phyloP scores from a whole-genome alignment of 2,797 vertebrate genomes.

The Alauda arvensis region DNA sequence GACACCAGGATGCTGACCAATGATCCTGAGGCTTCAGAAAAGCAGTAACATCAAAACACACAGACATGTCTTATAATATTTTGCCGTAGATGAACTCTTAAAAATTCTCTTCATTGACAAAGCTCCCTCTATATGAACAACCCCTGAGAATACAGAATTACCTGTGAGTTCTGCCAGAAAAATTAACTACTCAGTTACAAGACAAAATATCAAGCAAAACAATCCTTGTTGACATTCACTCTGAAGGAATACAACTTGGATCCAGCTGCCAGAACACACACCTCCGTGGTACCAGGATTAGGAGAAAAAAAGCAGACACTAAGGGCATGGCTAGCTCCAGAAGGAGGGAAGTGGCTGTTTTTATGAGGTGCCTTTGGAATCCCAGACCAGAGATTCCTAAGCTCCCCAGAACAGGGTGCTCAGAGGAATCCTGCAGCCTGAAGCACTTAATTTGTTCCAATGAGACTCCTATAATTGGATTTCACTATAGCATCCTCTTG shows the following conservation, averaged over 20 bases:
- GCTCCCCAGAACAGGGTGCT: neutral
- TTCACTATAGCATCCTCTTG: neutral
- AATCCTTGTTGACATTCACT: neutral
- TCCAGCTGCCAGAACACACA: neutral
- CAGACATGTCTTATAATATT: neutral
- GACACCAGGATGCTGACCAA: neutral
- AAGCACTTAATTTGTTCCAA: neutral
- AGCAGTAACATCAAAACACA: neutral
- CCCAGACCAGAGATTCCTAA: neutral
- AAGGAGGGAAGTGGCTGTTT: neutral
- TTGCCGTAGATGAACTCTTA: neutral
- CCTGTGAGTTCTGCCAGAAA: neutral
- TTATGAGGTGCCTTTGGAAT: neutral
- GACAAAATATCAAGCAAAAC: neutral
- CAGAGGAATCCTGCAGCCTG: neutral
- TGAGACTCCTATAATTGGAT: neutral
- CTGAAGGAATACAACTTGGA: neutral
- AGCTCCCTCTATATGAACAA: neutral
- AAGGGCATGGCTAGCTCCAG: neutral
- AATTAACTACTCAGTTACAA: neutral
- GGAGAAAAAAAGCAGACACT: neutral
- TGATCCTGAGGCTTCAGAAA: neutral
- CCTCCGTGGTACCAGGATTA: neutral
- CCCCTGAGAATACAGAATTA: neutral
- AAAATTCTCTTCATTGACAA: neutral